Evolutionary conservation across 2,888 invertebrate genomes (phyloP), one percentile per base, ranked within the genome.

Genomic region (Prenolepis imparis): DNA sequence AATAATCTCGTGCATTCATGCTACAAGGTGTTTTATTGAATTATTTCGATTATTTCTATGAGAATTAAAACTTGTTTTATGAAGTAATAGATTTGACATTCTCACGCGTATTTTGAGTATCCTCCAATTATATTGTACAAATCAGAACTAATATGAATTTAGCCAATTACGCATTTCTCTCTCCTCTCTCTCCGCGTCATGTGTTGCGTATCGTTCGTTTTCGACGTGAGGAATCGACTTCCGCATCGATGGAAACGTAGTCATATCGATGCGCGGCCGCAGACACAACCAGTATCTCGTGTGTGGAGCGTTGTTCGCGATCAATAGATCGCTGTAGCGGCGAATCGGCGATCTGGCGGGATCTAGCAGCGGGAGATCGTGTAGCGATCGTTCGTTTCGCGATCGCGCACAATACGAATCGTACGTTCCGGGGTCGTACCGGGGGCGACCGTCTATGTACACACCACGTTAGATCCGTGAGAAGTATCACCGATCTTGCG

Each of bases 311-410:
- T 92, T 92, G 91, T 92, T 91, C 92, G 90, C 92, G 92, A 93
- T 93, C 93, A 93, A 93, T 93, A 92, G 92, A 93, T 93, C 91
- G 91, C 91, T 93, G 93, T 93, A 92, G 90, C 91, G 91, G 87
- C 90, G 91, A 90, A 92, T 91, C 90, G 88, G 90, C 90, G 92
- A 92, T 92, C 92, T 90, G 88, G 89, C 91, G 59, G 78, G 92
- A 93, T 92, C 92, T 93, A 93, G 92, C 93, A 93, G 93, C 93
- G 91, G 93, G 93, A 93, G 92, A 93, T 93, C 93, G 92, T 93
- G 93, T 93, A 92, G 92, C 89, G 93, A 93, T 93, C 92, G 91
- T 93, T 93, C 92, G 92, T 92, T 92, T 92, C 91, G 91, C 91
- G 92, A 91, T 91, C 91, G 87, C 89, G 90, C 87, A 90, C 90